A percentile compares a stretch with the other conserved stretches of the same genome.
phyloP scores from a whole-genome alignment of 2,888 invertebrate genomes.

The Drepana falcataria region DNA sequence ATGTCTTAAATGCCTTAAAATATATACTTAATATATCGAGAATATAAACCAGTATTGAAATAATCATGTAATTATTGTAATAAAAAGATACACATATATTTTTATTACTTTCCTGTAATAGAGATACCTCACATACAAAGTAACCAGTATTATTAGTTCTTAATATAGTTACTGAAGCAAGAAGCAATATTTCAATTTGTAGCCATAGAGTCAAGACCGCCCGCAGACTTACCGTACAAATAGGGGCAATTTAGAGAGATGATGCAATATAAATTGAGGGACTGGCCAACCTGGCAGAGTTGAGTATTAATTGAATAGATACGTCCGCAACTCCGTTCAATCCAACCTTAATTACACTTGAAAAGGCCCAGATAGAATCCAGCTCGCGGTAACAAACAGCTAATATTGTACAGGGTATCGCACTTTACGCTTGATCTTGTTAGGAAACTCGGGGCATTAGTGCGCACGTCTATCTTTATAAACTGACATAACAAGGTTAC shows the following conservation, averaged over 20 bases:
- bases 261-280: constrained; percentile 62
- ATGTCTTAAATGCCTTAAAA: too few species aligned
- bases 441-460: constrained; percentile 31
- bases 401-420: constrained; percentile 64
- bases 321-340: constrained; percentile 68
- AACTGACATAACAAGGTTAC: constrained; percentile 1
- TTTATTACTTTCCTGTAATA: too few species aligned
- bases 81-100: too few species aligned
- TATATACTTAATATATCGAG: too few species aligned
- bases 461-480: constrained; percentile 17
- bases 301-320: constrained; percentile 74
- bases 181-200: constrained; percentile 47
- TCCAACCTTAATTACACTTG: constrained; percentile 70
- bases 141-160: neutral
- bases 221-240: constrained; percentile 44
- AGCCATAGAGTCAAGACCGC: constrained; percentile 39
- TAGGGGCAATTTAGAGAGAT: constrained; percentile 59
- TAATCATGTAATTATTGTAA: too few species aligned
- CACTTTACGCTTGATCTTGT: constrained; percentile 59
- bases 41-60: too few species aligned
- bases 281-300: constrained; percentile 52
- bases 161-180: constrained; percentile 9
- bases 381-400: constrained; percentile 47
- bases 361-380: constrained; percentile 61
- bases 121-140: neutral